Percentiles rank a stretch among this genome's conserved stretches.
Evolutionary conservation across 2,797 vertebrate species (phyloP).

Genomic region (Danionella dracula): DNA sequence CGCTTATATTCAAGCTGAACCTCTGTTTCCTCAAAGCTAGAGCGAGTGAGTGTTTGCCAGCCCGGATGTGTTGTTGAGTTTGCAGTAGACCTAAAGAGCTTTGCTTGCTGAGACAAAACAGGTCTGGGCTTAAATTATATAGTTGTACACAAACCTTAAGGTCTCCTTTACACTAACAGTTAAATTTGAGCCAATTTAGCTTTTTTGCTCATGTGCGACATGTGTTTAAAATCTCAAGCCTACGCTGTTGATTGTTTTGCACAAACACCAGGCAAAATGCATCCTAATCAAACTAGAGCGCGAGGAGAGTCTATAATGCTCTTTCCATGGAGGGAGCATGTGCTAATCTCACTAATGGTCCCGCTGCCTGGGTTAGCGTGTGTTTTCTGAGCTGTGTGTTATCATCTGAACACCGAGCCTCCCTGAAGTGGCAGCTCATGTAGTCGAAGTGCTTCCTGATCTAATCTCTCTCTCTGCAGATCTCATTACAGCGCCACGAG

Average conservation of each 20-base stretch:
- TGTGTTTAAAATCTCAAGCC: too few relatives aligned
- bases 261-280: background rate
- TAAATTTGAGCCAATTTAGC: too few relatives aligned
- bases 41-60: too few relatives aligned
- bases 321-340: background rate
- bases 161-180: too few relatives aligned
- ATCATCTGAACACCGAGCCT: background rate
- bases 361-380: background rate
- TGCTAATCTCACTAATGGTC: background rate
- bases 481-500: background rate
- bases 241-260: background rate
- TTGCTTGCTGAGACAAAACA: too few relatives aligned
- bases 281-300: background rate
- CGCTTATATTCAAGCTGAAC: too few relatives aligned
- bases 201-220: too few relatives aligned
- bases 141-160: too few relatives aligned
- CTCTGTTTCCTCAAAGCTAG: too few relatives aligned
- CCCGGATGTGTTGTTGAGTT: too few relatives aligned
- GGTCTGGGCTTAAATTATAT: too few relatives aligned
- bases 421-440: background rate
- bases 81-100: too few relatives aligned
- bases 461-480: background rate
- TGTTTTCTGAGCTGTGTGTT: background rate
- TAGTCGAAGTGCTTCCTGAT: background rate
- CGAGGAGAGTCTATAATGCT: background rate